Evolutionary conservation across 2,797 vertebrate species (phyloP).

Genomic region (Paedocypris micromegethes): DNA sequence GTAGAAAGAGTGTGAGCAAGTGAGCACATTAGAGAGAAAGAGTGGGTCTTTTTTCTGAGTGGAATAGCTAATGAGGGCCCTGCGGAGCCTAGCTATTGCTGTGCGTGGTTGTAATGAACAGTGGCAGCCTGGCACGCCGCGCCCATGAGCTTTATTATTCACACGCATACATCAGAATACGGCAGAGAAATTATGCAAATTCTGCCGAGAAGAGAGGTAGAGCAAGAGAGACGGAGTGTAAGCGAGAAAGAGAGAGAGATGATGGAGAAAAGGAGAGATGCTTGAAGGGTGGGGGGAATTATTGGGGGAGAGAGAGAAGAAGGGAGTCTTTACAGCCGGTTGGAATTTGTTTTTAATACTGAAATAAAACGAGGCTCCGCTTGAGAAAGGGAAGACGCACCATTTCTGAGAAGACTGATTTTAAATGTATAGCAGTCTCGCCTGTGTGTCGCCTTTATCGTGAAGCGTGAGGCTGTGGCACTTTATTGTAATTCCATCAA

Average conservation of each 20-base stretch:
- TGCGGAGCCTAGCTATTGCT: conserved; percentile 52
- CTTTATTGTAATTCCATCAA: conserved; percentile 47
- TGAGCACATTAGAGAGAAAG: conserved; percentile 31
- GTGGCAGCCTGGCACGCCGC: conserved; percentile 55
- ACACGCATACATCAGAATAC: conserved; percentile 64
- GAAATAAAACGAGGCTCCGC: conserved; percentile 50
- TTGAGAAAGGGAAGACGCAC: conserved; percentile 48
- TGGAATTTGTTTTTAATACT: conserved; percentile 54
- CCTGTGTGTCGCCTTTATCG: conserved; percentile 25
- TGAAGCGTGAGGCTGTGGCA: conserved; percentile 17
- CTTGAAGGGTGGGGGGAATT: conserved; percentile 36
- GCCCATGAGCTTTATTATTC: conserved; percentile 61
- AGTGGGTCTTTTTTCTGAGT: conserved; percentile 54
- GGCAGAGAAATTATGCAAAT: conserved; percentile 63
- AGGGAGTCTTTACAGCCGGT: conserved; percentile 49
- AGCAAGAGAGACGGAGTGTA: neutral
- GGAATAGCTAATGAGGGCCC: conserved; percentile 61
- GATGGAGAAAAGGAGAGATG: conserved; percentile 36
- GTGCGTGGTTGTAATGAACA: conserved; percentile 56
- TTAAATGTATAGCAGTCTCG: conserved; percentile 36
- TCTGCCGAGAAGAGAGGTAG: conserved; percentile 40
- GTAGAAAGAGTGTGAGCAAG: neutral
- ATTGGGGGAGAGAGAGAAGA: conserved; percentile 37
- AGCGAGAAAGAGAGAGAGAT: conserved; percentile 26
- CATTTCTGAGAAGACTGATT: conserved; percentile 48